Evolutionary conservation across 1,140 invertebrate species (phyloP).

Genomic region (Drosophila ananassae): DNA sequence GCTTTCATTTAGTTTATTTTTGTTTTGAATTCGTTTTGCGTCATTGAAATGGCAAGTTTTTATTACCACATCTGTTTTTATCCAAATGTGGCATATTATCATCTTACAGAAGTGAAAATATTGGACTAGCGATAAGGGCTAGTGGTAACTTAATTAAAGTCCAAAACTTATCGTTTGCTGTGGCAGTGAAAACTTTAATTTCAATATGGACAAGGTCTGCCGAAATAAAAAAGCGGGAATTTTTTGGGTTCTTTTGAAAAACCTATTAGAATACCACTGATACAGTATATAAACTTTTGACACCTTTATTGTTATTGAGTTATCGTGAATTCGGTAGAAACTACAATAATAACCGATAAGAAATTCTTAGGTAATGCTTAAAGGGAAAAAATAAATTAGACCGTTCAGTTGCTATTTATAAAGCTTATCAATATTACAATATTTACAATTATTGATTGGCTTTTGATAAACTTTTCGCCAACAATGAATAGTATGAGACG

Average conservation of each 20-base stretch:
- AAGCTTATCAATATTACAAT: conserved; percentile 30
- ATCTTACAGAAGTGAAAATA: conserved; percentile 1
- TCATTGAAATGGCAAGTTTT: conserved; percentile 28
- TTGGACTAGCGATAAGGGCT: conserved; percentile 13
- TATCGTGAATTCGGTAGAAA: background rate
- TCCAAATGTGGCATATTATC: conserved; percentile 8
- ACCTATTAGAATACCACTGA: background rate
- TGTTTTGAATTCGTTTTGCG: conserved; percentile 30
- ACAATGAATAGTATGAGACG: conserved; percentile 19
- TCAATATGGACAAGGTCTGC: background rate
- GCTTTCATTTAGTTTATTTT: conserved; percentile 26
- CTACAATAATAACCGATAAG: conserved; percentile 21
- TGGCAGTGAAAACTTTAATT: no score
- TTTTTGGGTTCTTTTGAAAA: background rate
- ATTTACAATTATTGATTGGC: conserved; percentile 29
- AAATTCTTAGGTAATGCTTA: conserved; percentile 19
- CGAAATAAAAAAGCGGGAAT: background rate
- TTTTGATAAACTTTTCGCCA: conserved; percentile 20
- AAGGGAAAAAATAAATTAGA: background rate
- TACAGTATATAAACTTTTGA: background rate
- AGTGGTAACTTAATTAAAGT: conserved; percentile 23
- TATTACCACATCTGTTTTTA: conserved; percentile 37
- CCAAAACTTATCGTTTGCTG: conserved; percentile 13
- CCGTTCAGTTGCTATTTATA: conserved; percentile 7
- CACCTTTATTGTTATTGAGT: background rate